Evolutionary conservation across 2,888 invertebrate species (phyloP).

Genomic region (Hypolimnas misippus): DNA sequence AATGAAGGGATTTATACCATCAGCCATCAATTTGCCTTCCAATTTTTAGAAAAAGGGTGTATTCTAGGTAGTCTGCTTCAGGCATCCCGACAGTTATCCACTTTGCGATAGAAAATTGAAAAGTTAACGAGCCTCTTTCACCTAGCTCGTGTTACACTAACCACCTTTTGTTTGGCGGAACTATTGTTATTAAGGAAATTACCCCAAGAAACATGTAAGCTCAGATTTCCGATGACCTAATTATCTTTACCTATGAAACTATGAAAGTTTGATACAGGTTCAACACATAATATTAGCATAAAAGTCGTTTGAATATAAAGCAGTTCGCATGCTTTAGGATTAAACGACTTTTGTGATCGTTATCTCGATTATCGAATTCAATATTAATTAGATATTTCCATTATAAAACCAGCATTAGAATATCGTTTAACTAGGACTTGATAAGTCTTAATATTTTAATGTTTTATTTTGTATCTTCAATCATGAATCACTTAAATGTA

Average conservation of each 20-base stretch:
- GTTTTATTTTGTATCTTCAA: too few species aligned
- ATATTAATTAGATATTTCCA: background rate
- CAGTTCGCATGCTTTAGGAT: conserved; percentile 4
- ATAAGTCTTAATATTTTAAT: too few species aligned
- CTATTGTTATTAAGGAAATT: conserved; percentile 68
- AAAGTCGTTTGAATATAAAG: conserved; percentile 13
- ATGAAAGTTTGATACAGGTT: conserved; percentile 13
- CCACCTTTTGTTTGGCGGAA: conserved; percentile 71
- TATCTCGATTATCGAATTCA: conserved; percentile 5
- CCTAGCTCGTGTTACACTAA: conserved; percentile 60
- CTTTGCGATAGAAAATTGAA: conserved; percentile 73
- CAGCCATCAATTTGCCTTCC: background rate
- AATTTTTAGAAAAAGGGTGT: background rate
- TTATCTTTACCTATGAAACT: conserved; percentile 28
- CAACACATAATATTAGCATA: conserved; percentile 11
- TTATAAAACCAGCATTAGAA: background rate
- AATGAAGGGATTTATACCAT: background rate
- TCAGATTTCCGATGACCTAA: conserved; percentile 57
- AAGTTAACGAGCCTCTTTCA: conserved; percentile 79
- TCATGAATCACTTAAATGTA: too few species aligned
- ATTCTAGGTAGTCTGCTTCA: conserved; percentile 3
- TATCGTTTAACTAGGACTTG: too few species aligned
- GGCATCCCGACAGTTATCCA: conserved; percentile 19
- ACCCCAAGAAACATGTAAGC: conserved; percentile 64
- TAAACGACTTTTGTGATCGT: conserved; percentile 12